These are phyloP conservation scores for Chiridota heheva DNA, from an alignment of 35 echinoderm and acorn worm genomes.

Conservation along the genomic window DNA sequence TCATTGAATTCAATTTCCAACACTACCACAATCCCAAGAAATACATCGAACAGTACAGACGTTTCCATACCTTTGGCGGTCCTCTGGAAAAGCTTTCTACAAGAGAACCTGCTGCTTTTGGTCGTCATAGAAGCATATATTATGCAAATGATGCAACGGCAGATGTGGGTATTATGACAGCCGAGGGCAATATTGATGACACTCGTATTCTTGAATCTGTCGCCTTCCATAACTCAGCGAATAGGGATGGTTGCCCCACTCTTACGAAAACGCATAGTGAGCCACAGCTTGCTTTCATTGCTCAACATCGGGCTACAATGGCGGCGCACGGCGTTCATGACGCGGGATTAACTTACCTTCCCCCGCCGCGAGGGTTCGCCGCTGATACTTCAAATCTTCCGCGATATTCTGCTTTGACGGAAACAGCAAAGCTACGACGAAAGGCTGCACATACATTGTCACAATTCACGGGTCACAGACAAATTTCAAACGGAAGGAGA, in stretches of 20 bases:
- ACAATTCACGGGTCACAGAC: not conserved
- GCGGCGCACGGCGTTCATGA: too few species aligned
- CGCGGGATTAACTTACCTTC: too few species aligned
- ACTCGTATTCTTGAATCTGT: not conserved
- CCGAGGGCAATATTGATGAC: not conserved
- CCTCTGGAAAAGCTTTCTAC: conserved; percentile 71
- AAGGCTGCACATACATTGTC: not conserved
- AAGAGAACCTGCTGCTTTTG: conserved; percentile 22
- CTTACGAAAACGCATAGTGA: not conserved
- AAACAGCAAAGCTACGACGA: conserved; percentile 17
- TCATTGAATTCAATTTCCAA: conserved; percentile 69
- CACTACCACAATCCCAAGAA: conserved; percentile 77
- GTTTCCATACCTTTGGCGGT: conserved; percentile 85
- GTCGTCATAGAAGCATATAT: conserved; percentile 53
- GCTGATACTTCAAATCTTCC: conserved; percentile 17
- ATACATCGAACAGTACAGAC: conserved; percentile 85
- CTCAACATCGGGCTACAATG: not conserved
- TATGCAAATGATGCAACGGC: conserved; percentile 44
- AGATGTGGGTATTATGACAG: conserved; percentile 9
- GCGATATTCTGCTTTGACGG: conserved; percentile 26
- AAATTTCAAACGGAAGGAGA: too few species aligned
- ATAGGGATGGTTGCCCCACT: not conserved
- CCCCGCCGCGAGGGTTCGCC: conserved; percentile 1
- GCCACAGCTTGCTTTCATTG: not conserved
- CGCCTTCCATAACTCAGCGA: not conserved